Evolutionary conservation across 2,113 vertebrate species (phyloP).

Genomic region (Aegithalos caudatus): DNA sequence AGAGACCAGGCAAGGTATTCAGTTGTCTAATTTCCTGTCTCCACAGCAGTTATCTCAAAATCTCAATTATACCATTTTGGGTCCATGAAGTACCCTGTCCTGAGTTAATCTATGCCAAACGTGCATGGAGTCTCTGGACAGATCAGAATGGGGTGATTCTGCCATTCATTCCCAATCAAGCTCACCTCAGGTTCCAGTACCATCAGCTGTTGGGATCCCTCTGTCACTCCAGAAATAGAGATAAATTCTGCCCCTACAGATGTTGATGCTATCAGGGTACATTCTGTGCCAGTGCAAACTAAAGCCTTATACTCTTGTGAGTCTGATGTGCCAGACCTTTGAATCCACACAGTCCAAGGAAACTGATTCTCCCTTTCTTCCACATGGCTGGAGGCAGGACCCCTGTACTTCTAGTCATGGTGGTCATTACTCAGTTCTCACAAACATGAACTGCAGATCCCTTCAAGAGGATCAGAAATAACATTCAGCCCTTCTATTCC

Average conservation of each 20-base stretch:
- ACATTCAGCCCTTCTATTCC: not conserved
- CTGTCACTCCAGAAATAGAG: not conserved
- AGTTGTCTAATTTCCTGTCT: not conserved
- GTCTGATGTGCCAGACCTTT: not conserved
- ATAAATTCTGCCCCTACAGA: not conserved
- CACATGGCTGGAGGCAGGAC: not conserved
- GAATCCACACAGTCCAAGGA: not conserved
- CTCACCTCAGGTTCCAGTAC: not conserved
- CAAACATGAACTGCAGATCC: not conserved
- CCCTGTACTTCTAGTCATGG: not conserved
- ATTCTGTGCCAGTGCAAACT: not conserved
- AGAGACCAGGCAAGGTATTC: not conserved
- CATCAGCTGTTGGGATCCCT: not conserved
- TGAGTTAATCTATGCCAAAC: not conserved
- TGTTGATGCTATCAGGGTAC: not conserved
- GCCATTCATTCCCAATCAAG: not conserved
- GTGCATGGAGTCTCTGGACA: not conserved
- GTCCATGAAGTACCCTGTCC: not conserved
- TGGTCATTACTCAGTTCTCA: not conserved
- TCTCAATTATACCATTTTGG: fast-evolving
- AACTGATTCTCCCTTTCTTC: not conserved
- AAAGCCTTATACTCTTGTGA: not conserved
- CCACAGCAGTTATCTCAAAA: not conserved
- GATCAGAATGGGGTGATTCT: not conserved
- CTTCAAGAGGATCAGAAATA: not conserved